Evolutionary conservation across 2,888 invertebrate genomes (phyloP), one percentile per base, ranked within the genome.

Genomic region (Meloe dianella): DNA sequence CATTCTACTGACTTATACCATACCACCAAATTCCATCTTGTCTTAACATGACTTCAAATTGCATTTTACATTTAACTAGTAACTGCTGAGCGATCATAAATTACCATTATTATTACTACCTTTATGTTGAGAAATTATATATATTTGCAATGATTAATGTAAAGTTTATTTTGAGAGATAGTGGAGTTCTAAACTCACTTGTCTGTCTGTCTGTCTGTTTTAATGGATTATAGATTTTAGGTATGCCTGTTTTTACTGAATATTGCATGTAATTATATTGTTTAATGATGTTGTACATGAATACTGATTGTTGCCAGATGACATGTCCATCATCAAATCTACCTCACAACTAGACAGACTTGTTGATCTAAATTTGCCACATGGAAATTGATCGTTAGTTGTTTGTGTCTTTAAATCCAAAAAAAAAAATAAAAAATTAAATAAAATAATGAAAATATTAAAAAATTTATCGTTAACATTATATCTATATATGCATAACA

Each of bases 401-500:
- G 14, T 58, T 58, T 30, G 14, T 20, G 27, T 58, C 12, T 9
- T 24, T 12, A 12, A n/a, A 57, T 14, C 10, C 14, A 22, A 27
- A 22, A 27, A 27, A n/a, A n/a, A n/a, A n/a, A n/a, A n/a, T n/a
- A n/a, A n/a, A n/a, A n/a, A n/a, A n/a, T n/a, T n/a, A n/a, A n/a
- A n/a, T n/a, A n/a, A n/a, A n/a, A n/a, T n/a, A n/a, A n/a, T n/a
- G n/a, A n/a, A n/a, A n/a, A n/a, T n/a, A n/a, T n/a, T n/a, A n/a
- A n/a, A n/a, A n/a, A n/a, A n/a, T n/a, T 57, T 57, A 22, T 24
- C 9, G 17, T 14, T 27, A 12, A 61, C 20, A 9, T 14, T 41
- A 54, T 38, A n/a, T 51, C 20, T 38, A 14, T 12, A 74, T 73
- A 67, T 72, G 70, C 70, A 75, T 77, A 78, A 78, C 76, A 76